phyloP scores from a whole-genome alignment of 2,113 vertebrate species.

The Rhinolophus sinicus region DNA sequence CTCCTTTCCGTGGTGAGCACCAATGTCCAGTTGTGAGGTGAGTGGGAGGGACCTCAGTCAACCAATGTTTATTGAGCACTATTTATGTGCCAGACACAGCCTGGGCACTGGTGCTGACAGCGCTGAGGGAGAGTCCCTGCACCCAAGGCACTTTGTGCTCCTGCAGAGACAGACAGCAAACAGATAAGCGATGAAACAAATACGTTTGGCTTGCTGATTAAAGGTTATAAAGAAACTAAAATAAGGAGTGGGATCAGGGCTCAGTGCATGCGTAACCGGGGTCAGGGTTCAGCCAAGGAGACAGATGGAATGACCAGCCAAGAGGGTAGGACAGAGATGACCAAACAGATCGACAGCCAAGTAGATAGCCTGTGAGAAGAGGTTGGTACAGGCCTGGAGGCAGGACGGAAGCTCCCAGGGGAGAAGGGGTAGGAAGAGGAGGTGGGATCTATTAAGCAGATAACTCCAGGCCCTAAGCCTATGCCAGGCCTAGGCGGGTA shows the following conservation, averaged over 20 bases:
- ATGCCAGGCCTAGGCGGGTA: slow-evolving; percentile 50
- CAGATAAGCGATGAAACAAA: neutral
- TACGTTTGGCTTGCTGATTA: neutral
- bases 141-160: neutral
- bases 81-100: neutral
- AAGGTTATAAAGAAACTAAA: slow-evolving; percentile 14
- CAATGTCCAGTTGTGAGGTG: neutral
- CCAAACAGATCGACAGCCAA: neutral
- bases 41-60: neutral
- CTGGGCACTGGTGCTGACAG: neutral
- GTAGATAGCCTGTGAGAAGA: neutral
- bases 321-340: neutral
- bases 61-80: neutral
- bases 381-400: neutral
- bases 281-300: neutral
- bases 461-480: slow-evolving; percentile 78
- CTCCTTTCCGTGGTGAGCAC: neutral
- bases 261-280: neutral
- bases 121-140: neutral
- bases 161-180: neutral
- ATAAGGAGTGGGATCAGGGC: neutral
- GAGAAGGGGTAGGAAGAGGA: neutral
- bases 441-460: slow-evolving; percentile 69
- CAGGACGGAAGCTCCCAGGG: neutral
- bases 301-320: neutral